Percentiles rank a stretch among this genome's conserved stretches.
Evolutionary conservation across 2,113 vertebrate species (phyloP).

Genomic region (Azemiops feae): DNA sequence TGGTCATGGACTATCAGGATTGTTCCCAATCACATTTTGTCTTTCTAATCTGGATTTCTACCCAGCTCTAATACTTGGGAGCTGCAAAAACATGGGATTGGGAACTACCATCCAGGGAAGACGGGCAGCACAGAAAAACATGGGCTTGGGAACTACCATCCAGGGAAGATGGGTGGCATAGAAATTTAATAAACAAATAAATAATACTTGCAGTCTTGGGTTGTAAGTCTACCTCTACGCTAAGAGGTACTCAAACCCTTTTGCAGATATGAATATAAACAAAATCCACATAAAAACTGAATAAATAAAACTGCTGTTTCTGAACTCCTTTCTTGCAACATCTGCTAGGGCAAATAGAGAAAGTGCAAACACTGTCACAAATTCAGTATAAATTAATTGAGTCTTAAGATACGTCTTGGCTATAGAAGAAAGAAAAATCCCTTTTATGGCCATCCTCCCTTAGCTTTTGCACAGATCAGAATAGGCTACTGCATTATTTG

Average conservation of each 20-base stretch:
- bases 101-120: background rate
- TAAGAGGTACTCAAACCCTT: background rate
- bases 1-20: background rate
- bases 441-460: background rate
- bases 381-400: background rate
- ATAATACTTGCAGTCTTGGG: background rate
- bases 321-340: background rate
- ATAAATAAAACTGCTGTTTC: background rate
- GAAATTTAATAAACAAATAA: background rate
- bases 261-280: background rate
- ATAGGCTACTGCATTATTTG: background rate
- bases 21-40: background rate
- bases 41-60: background rate
- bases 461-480: background rate
- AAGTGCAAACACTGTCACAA: background rate
- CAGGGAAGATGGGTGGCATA: background rate
- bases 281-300: background rate
- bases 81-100: background rate
- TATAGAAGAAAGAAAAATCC: background rate
- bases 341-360: background rate
- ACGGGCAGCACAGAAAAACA: no score
- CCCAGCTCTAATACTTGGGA: background rate
- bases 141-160: background rate
- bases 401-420: background rate
- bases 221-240: background rate